Evolutionary conservation across 2,797 vertebrate species (phyloP), one percentile per base, ranked within the genome.

Genomic region (Melanotaenia maccullochi): DNA sequence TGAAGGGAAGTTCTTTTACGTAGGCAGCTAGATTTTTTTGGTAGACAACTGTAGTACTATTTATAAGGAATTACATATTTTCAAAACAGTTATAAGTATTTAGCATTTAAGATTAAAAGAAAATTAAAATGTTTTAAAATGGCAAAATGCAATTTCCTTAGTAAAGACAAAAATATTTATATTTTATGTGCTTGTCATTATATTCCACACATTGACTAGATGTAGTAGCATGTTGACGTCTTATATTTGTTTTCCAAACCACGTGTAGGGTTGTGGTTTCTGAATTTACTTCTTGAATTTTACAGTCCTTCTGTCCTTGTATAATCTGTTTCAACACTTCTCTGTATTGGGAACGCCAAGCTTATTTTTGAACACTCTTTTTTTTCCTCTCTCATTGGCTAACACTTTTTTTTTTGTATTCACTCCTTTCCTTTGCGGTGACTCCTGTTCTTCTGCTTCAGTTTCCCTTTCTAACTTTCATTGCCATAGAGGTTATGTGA

Each of bases 1-100:
- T 75, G 57, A 81, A 60, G 22, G 79, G 78, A 89, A 84, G 81
- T 63, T 62, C 54, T 84, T 89, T 62, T 79, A 12, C 33, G 81
- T 81, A 87, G 57, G 66, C 64, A 76, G 62, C 18, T 55, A 56
- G 61, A 73, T 74, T 40, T 82, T 89, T 66, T 58, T 7, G 65
- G 71, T 76, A 78, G 66, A 70, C 65, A 30, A 44, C 24, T 70
- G 44, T 81, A 36, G 24, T 68, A 9, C 7, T 59, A 49, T 25
- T 71, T 60, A 72, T 52, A 54, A 56, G 28, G 18, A 20, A 24
- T 61, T 40, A 9, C 8, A 7, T 13, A 42, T 49, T 20, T 22
- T 20, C 8, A n/a, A 49, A 49, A n/a, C 3, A 9, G 18, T 2
- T 16, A 16, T 18, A 14, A 18, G 40, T 44, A 5, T 44, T 49